Percentiles rank a stretch among this genome's conserved stretches.
These are phyloP conservation scores for Sebastes oblongus DNA, from an alignment of 2,797 vertebrate genomes.

Conservation along the genomic window DNA sequence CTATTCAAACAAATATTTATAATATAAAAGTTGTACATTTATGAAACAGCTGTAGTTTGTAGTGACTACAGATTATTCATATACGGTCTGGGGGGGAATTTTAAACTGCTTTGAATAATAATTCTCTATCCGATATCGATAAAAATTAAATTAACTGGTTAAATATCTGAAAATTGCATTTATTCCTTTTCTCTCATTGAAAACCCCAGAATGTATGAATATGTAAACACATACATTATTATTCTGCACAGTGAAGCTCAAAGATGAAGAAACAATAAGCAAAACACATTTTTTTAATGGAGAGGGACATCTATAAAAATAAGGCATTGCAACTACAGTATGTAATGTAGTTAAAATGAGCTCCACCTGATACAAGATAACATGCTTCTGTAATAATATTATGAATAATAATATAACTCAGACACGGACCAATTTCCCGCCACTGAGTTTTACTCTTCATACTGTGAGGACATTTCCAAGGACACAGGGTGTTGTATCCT, in stretches of 20 bases:
- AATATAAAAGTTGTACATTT: neutral
- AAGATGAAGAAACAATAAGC: neutral
- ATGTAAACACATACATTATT: neutral
- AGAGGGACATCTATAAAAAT: neutral
- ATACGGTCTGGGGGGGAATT: too few species aligned
- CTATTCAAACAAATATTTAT: neutral
- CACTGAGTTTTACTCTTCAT: neutral
- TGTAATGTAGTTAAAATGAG: neutral
- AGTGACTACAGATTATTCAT: neutral
- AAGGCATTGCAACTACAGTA: neutral
- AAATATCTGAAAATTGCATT: neutral
- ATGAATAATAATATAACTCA: neutral
- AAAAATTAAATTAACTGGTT: neutral
- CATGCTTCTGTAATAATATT: neutral
- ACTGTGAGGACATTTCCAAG: neutral
- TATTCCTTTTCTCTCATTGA: neutral
- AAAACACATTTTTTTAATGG: neutral
- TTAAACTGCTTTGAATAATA: neutral
- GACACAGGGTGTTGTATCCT: neutral
- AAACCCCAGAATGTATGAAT: neutral
- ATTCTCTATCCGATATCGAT: neutral
- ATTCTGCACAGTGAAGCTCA: neutral
- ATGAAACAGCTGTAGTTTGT: neutral
- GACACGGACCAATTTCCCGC: neutral
- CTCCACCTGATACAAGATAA: neutral